Conservation (phyloP, 2,888 invertebrate species). For the Phytoseiulus persimilis region DNA sequence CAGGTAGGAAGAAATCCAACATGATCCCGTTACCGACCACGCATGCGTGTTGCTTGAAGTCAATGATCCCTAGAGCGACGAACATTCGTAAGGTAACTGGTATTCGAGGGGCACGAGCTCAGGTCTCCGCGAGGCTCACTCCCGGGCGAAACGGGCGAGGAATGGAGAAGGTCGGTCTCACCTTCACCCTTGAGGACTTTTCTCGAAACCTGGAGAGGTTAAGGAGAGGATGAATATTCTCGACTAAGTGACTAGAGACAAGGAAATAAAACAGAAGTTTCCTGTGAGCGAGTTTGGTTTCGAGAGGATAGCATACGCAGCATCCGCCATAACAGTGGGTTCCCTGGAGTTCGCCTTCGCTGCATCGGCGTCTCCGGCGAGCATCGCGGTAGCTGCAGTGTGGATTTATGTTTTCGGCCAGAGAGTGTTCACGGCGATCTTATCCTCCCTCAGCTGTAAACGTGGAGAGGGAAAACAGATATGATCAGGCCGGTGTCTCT, state of each 20-base stretch:
- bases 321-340: slow-evolving; percentile 77
- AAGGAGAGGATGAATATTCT: too few relatives aligned
- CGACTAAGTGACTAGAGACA: too few relatives aligned
- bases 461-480: neutral
- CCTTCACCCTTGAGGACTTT: slow-evolving; percentile 70
- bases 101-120: too few relatives aligned
- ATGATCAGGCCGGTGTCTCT: too few relatives aligned
- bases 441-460: slow-evolving; percentile 60
- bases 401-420: slow-evolving; percentile 91
- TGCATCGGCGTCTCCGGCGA: slow-evolving; percentile 58
- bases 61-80: slow-evolving; percentile 61
- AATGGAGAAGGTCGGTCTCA: too few relatives aligned
- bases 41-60: slow-evolving; percentile 74
- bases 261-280: slow-evolving; percentile 82
- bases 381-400: slow-evolving; percentile 69
- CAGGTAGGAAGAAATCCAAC: slow-evolving; percentile 79
- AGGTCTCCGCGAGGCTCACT: too few relatives aligned
- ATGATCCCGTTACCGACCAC: slow-evolving; percentile 68
- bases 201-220: too few relatives aligned
- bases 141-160: too few relatives aligned
- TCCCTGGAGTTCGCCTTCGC: slow-evolving; percentile 63
- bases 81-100: too few relatives aligned
- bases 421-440: slow-evolving; percentile 85
- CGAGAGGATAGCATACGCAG: slow-evolving; percentile 71
- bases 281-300: slow-evolving; percentile 71